phyloP scores from a whole-genome alignment of 2,113 vertebrate species.

The Ciconia stormi region DNA sequence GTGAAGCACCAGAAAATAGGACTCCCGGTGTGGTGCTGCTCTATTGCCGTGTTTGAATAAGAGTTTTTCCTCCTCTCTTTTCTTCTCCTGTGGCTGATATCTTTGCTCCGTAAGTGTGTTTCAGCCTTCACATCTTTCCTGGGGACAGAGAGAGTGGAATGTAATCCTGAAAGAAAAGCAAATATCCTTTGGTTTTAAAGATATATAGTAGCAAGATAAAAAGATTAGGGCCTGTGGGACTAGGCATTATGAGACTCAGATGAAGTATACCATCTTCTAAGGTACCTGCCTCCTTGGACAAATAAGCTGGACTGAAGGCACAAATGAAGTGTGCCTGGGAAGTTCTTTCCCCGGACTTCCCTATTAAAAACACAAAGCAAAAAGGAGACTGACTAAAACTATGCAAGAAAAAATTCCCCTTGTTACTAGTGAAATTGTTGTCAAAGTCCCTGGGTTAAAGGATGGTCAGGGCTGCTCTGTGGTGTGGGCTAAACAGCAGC shows the following conservation, averaged over 20 bases:
- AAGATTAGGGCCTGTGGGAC: not conserved
- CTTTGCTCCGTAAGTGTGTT: not conserved
- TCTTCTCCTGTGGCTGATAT: not conserved
- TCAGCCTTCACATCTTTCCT: constrained; percentile 3
- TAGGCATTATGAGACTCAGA: not conserved
- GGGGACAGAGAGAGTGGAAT: not conserved
- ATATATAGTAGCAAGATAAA: not conserved
- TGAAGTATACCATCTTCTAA: not conserved
- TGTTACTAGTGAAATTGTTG: not conserved
- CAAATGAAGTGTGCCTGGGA: not conserved
- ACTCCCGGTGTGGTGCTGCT: not conserved
- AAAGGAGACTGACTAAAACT: not conserved
- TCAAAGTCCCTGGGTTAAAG: rapidly evolving
- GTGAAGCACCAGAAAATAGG: not conserved
- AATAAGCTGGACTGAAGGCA: not conserved
- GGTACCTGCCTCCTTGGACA: not conserved
- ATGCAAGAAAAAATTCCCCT: not conserved
- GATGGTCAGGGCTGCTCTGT: not conserved
- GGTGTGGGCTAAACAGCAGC: not conserved
- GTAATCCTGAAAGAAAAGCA: constrained; percentile 34
- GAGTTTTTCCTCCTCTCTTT: not conserved
- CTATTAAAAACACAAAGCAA: not conserved
- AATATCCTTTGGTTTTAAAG: constrained; percentile 34
- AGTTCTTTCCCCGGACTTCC: not conserved
- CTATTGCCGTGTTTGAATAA: not conserved